These are phyloP conservation scores for Hormaphis cornu DNA, from an alignment of 1,140 invertebrate genomes.

Conservation along the genomic window DNA sequence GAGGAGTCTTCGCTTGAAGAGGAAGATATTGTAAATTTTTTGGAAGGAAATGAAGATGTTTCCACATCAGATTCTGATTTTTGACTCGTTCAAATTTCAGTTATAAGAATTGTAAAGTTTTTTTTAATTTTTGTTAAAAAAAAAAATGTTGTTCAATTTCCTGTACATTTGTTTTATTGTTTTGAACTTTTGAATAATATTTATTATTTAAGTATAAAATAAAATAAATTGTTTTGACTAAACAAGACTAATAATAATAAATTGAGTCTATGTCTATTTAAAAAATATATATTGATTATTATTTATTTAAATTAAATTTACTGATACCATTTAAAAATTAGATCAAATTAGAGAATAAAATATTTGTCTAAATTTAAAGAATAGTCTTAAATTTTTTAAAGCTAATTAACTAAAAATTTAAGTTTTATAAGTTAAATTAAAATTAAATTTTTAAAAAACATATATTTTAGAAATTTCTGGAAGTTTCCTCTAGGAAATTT, in stretches of 20 bases:
- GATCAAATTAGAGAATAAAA: not conserved
- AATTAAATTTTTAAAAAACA: not conserved
- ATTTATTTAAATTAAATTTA: slow-evolving; percentile 2
- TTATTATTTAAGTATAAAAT: slow-evolving; percentile 9
- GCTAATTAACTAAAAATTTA: not conserved
- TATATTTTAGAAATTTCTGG: not conserved
- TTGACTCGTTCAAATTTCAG: not conserved
- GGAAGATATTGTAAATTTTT: not conserved
- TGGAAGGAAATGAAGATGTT: not conserved
- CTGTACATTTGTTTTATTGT: slow-evolving; percentile 3
- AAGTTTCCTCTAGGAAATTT: not conserved
- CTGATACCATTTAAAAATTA: not conserved
- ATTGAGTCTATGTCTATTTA: not conserved
- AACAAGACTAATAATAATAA: not conserved
- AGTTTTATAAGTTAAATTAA: slow-evolving; percentile 1
- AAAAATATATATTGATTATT: slow-evolving; percentile 2
- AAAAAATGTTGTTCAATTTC: not conserved
- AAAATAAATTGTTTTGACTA: slow-evolving; percentile 5
- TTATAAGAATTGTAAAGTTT: slow-evolving; percentile 1
- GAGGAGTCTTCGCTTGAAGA: not conserved
- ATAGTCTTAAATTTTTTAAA: not conserved
- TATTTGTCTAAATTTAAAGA: slow-evolving; percentile 1
- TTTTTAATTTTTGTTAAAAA: slow-evolving; percentile 2
- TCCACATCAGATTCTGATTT: not conserved
- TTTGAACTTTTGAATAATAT: slow-evolving; percentile 11